Evolutionary conservation across 2,888 invertebrate species (phyloP).

Genomic region (Euplagia quadripunctaria): DNA sequence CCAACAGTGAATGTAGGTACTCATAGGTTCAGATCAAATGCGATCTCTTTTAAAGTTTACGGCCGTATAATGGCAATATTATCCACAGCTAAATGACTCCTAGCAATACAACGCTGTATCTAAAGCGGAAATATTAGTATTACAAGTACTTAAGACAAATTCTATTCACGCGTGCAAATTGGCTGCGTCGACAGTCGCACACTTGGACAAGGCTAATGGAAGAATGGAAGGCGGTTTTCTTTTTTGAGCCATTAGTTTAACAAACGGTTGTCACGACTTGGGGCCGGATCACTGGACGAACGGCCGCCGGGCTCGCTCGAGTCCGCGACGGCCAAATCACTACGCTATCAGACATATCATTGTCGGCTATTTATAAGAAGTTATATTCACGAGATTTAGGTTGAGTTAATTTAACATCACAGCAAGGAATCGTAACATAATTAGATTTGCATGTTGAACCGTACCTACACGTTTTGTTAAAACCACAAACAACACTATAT

Average conservation of each 20-base stretch:
- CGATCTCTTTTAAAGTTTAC: too few species aligned
- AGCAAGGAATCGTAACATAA: conserved; percentile 26
- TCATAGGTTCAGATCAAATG: too few species aligned
- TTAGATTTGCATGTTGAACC: not conserved
- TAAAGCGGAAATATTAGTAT: conserved; percentile 71
- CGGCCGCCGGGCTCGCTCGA: conserved; percentile 29
- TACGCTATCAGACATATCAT: conserved; percentile 44
- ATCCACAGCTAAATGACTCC: too few species aligned
- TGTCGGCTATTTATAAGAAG: conserved; percentile 39
- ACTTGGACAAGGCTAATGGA: conserved; percentile 72
- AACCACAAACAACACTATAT: not conserved
- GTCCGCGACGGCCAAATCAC: conserved; percentile 34
- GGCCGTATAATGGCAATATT: too few species aligned
- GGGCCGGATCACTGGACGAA: conserved; percentile 57
- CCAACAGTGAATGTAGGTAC: too few species aligned
- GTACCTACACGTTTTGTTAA: not conserved
- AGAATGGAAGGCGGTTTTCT: conserved; percentile 76
- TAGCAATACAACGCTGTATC: conserved; percentile 56
- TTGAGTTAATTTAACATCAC: conserved; percentile 26
- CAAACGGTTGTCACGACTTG: conserved; percentile 83
- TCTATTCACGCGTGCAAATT: conserved; percentile 79
- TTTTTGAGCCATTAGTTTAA: conserved; percentile 81
- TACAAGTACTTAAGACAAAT: conserved; percentile 69
- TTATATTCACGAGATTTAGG: conserved; percentile 48
- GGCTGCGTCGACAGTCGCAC: conserved; percentile 73